Conservation (phyloP, 1,140 invertebrate species). For the Drosophila oshimai region DNA sequence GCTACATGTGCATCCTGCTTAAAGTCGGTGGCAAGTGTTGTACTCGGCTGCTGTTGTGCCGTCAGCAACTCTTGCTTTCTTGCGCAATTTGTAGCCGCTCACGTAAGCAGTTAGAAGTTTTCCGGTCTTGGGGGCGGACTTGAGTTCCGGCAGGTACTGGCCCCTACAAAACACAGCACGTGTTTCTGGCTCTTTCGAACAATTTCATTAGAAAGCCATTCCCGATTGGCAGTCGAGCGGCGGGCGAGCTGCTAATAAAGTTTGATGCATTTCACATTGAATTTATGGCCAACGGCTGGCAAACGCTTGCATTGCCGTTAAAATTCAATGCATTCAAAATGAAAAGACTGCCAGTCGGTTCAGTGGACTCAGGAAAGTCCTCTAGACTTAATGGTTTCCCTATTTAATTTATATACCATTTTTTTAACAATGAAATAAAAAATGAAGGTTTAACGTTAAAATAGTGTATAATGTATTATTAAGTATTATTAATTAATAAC, state of each 20-base stretch:
- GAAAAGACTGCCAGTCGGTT: slow-evolving; percentile 30
- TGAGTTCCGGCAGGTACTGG: slow-evolving; percentile 1
- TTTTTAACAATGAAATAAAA: no score
- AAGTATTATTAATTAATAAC: no score
- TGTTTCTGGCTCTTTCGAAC: slow-evolving; percentile 16
- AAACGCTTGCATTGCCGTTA: slow-evolving; percentile 23
- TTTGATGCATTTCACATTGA: slow-evolving; percentile 36
- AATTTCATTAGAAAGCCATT: slow-evolving; percentile 31
- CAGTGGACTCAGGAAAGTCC: neutral
- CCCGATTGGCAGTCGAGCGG: slow-evolving; percentile 12
- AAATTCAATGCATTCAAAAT: slow-evolving; percentile 62
- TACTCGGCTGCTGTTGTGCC: slow-evolving; percentile 22
- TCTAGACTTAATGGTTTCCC: neutral
- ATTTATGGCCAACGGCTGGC: slow-evolving; percentile 21
- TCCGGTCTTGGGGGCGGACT: neutral
- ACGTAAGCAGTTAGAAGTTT: slow-evolving; percentile 62
- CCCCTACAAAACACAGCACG: slow-evolving; percentile 28
- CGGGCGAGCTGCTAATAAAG: slow-evolving; percentile 27
- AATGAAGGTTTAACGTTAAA: no score
- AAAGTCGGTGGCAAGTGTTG: slow-evolving; percentile 40
- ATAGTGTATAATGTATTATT: no score
- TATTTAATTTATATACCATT: neutral
- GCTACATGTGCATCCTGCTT: slow-evolving; percentile 48
- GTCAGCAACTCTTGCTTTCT: slow-evolving; percentile 45
- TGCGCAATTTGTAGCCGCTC: slow-evolving; percentile 56